Evolutionary conservation across 2,113 vertebrate genomes (phyloP).

Genomic region (Dipodomys stephensi): DNA sequence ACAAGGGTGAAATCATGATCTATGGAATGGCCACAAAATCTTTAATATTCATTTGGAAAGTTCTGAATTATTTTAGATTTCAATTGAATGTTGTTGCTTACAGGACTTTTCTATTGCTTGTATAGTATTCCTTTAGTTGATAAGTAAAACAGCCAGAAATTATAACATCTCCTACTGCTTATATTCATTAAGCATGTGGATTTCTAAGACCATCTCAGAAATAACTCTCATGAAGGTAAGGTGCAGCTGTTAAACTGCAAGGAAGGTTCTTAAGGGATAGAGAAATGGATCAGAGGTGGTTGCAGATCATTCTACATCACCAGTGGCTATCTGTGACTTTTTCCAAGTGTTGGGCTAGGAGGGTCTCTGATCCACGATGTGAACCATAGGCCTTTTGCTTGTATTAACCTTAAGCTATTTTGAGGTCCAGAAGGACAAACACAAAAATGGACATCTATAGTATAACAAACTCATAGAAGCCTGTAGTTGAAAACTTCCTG

Average conservation of each 20-base stretch:
- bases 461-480: conserved; percentile 9
- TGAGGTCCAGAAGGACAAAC: background rate
- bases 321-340: background rate
- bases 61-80: conserved; percentile 36
- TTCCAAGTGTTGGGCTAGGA: background rate
- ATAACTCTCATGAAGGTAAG: conserved; percentile 10
- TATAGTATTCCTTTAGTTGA: conserved; percentile 6
- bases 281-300: background rate
- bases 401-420: conserved; percentile 18
- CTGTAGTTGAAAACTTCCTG: background rate
- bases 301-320: background rate
- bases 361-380: background rate
- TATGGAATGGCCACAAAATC: background rate
- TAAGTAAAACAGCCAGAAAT: conserved; percentile 11
- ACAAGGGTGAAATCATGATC: background rate
- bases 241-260: background rate
- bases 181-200: background rate
- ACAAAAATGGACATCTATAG: background rate
- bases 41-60: background rate
- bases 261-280: background rate
- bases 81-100: background rate
- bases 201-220: background rate
- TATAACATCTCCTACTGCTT: background rate
- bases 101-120: background rate
- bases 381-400: background rate